Base-by-base conservation (phyloP, 2,113 vertebrate species). In the Chaetodon trifascialis region DNA sequence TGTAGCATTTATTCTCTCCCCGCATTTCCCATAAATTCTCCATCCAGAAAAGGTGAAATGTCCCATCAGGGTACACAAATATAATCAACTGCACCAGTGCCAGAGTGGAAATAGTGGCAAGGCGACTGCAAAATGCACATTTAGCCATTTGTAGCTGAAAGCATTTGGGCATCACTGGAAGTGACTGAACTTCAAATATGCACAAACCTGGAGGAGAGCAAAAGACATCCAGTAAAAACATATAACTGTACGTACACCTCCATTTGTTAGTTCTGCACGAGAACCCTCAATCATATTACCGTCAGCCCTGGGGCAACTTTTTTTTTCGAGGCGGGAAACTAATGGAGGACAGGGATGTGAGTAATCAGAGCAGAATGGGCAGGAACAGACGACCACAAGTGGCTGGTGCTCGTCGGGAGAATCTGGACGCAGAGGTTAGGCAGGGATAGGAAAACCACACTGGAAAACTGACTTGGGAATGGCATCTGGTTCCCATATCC, bases 381-480 rank as follows among this genome's bases (percentile, higher is more conserved):
- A 95, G 93, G 84, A 71, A 67, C 55, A 63, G 86, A 94, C 58
- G 89, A 94, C 90, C 93, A 95, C 94, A 93, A 94, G 93, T 81
- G 95, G 92, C 84, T 93, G 92, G 85, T 92, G 89, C 91, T 92
- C 84, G 91, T 94, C 75, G 72, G 72, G 74, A 88, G 88, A 94
- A 94, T 92, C 82, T 90, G 92, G 92, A 92, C 52, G 52, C 79
- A 93, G 94, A 95, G 88, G 80, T 94, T 93, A 78, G 86, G 84
- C 90, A 91, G 95, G 90, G 89, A 90, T 94, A 92, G 85, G 77
- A 76, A 95, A 94, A 94, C 91, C 92, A 87, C 88, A 94, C 85
- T 92, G 91, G 90, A 94, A 91, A 92, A 94, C 89, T 76, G 92
- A 94, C 72, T 86, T 93, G 94, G 95, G 95, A 95, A 95, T 95